phyloP scores from a whole-genome alignment of 2,113 vertebrate genomes.

The Corydoras maculifer region DNA sequence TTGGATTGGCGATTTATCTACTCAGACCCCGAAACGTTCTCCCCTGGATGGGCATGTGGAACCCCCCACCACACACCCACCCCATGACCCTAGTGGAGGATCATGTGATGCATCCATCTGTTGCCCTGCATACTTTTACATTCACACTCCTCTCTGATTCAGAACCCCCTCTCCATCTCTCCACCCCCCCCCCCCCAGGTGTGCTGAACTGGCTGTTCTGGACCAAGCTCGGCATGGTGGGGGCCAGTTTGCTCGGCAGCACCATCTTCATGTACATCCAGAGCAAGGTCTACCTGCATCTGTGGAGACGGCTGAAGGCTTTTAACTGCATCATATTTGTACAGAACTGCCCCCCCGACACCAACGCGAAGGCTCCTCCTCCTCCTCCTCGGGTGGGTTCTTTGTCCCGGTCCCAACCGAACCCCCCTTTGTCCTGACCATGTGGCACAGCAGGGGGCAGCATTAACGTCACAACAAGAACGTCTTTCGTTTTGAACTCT shows the following conservation, averaged over 20 bases:
- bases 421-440: constrained; percentile 56
- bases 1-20: no score
- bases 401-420: constrained; percentile 60
- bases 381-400: constrained; percentile 55
- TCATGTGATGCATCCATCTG: no score
- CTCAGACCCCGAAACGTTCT: no score
- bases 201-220: constrained; percentile 96
- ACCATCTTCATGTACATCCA: constrained; percentile 98
- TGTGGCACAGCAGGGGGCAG: not conserved
- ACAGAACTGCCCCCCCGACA: constrained; percentile 95
- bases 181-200: constrained; percentile 61
- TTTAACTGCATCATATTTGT: constrained; percentile 97
- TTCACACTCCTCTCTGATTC: no score
- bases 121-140: no score
- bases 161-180: not conserved
- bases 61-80: no score
- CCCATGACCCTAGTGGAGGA: no score
- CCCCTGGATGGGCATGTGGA: no score
- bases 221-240: constrained; percentile 93
- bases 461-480: no score
- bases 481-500: no score
- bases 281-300: constrained; percentile 89
- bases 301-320: constrained; percentile 93
- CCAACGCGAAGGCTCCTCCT: constrained; percentile 30
- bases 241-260: constrained; percentile 82